Base-by-base conservation (phyloP, 2,113 vertebrate genomes). In the Cygnus atratus region DNA sequence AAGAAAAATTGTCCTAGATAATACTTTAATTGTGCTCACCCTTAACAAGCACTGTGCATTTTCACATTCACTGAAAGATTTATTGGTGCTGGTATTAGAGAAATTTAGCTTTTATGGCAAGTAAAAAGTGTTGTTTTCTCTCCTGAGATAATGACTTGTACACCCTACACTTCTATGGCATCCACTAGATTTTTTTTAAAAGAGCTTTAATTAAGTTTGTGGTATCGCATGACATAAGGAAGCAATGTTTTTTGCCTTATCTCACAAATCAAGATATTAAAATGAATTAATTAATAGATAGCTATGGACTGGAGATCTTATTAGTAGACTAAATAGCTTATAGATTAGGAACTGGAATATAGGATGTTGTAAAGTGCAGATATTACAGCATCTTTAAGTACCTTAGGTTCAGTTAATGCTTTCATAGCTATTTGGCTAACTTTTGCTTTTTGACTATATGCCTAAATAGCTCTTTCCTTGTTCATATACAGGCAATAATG, bases 201-300 rank as follows among this genome's bases (percentile, higher is more conserved):
- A 75, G 44, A 82, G 54, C 48, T 89, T 91, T 91, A 92, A 93
- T 95, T 93, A 96, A 92, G 77, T n/a, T 75, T 58, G 33, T 83
- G 35, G 22, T 73, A 57, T 66, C 77, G 58, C 21, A 15, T 71
- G 65, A 70, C 48, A 62, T 19, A 91, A 81, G 48, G 35, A 84
- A 84, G 67, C 78, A 73, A 13, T 62, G 17, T 87, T 87, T 71
- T 77, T 68, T 26, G 46, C 55, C 39, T 71, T 78, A 35, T 48
- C 54, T 93, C 67, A 82, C 62, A 92, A 79, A 91, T 94, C 66
- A 91, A 79, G 54, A 58, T 92, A 68, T n/a, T 90, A 87, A 91
- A 91, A 75, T 57, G 5, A 17, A 63, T 88, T 93, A 52, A 87
- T 92, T 93, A 91, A 68, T 73, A 76, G 44, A 39, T 84, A 92